These are phyloP conservation scores for Hylia prasina DNA, from an alignment of 2,113 vertebrate genomes.

Conservation along the genomic window DNA sequence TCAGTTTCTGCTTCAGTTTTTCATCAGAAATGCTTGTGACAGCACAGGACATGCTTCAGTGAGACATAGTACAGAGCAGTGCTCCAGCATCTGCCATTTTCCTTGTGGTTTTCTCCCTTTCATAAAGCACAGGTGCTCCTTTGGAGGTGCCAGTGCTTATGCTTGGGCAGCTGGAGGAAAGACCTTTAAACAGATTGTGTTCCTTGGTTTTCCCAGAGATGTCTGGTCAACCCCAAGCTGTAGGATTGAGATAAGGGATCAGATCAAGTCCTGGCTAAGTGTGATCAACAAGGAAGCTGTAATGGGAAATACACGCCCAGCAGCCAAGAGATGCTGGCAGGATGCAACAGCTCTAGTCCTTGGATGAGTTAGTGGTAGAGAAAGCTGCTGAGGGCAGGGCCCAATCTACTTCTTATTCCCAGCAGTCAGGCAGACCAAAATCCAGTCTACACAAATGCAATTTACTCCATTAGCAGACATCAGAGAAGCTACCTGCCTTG, in stretches of 20 bases:
- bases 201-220: not conserved
- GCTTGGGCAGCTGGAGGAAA: not conserved
- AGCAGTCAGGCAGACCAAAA: not conserved
- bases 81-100: not conserved
- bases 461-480: constrained; percentile 7
- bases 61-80: not conserved
- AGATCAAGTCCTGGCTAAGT: not conserved
- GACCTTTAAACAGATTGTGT: not conserved
- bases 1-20: not conserved
- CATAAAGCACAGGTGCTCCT: not conserved
- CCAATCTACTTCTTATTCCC: not conserved
- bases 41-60: not conserved
- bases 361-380: not conserved
- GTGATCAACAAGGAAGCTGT: not conserved
- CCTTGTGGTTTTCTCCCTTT: not conserved
- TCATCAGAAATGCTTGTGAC: not conserved
- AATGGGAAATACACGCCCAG: not conserved
- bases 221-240: not conserved
- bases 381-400: not conserved
- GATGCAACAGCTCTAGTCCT: not conserved
- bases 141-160: not conserved
- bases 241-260: not conserved
- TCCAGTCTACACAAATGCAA: not conserved
- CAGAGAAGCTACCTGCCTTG: constrained; percentile 26
- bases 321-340: not conserved